Base-by-base conservation (phyloP, 2,113 vertebrate species). In the Carassius gibelio region DNA sequence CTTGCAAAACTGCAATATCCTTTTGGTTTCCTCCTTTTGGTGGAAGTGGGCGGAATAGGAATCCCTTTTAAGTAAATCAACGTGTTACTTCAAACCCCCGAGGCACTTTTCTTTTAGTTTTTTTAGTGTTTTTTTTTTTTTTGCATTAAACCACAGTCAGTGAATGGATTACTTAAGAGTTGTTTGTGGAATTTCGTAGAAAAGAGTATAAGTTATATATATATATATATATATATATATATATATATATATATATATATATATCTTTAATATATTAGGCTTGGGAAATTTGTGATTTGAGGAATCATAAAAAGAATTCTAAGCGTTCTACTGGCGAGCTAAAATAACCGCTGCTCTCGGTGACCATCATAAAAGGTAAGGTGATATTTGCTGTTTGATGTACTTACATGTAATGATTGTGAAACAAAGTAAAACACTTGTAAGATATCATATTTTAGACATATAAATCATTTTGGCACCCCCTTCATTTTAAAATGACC, bases 1-100 rank as follows among this genome's bases (percentile, higher is more conserved):
- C 21, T 36, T 68, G 66, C 81, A 36, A 36, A 52, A 52, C 30
- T 57, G 50, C 42, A 72, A 15, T 36, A 71, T n/a, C 26, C 50
- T 34, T 55, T 34, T 69, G 80, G 23, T 82, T 69, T 69, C 42
- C 11, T 74, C 9, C 5, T 45, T 69, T 71, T 50, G 45, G 48
- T 14, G 17, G 38, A 30, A 21, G 57, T 14, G 57, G 55, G 36
- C 1, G 21, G 36, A 42, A 64, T 30, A 30, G 38, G 15, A 19
- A 81, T 64, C 38, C n/a, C 4, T 62, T 79, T 23, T 6, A 61
- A 61, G 19, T 23, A 79, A 42, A 79, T 62, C 57, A 79, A 62
- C 15, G 10, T 42, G 34, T 5, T 64, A 45, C 36, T 62, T 64
- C 3, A 64, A 81, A 81, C 59, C 59, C 38, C 38, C 14, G 21